A percentile compares a stretch with the other conserved stretches of the same genome.
Conservation (phyloP, 2,113 vertebrate species). For the Cyrtonyx montezumae region DNA sequence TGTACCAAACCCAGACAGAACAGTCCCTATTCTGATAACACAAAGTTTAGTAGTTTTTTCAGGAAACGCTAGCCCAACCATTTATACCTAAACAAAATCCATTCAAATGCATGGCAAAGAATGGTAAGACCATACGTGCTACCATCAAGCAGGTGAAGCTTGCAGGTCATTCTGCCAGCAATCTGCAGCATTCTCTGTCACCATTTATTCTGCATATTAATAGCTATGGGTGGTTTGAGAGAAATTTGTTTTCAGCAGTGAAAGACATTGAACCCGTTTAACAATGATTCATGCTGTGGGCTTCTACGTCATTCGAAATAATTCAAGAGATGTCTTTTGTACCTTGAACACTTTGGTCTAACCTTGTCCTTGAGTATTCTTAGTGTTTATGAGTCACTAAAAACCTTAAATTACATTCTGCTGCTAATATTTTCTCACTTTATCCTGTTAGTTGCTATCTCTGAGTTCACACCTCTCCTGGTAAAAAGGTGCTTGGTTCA, state of each 20-base stretch:
- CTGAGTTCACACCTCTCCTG: not conserved
- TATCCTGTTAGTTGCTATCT: not conserved
- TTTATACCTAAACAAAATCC: not conserved
- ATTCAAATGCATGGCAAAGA: not conserved
- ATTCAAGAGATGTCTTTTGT: not conserved
- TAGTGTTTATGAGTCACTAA: not conserved
- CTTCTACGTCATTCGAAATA: not conserved
- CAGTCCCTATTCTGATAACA: not conserved
- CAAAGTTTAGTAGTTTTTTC: not conserved
- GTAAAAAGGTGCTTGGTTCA: not conserved
- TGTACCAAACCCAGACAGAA: not conserved
- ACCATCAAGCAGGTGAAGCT: not conserved
- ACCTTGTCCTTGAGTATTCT: not conserved
- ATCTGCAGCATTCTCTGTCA: not conserved
- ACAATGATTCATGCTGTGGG: not conserved
- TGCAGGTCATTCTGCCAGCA: not conserved
- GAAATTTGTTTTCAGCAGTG: not conserved
- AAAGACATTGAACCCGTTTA: not conserved
- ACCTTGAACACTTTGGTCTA: not conserved
- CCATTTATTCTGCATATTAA: not conserved
- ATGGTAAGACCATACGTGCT: not conserved
- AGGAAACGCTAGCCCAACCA: not conserved
- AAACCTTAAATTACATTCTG: not conserved
- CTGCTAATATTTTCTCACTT: not conserved
- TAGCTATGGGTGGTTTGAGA: not conserved